Evolutionary conservation across 2,113 vertebrate genomes (phyloP), one percentile per base, ranked within the genome.

Genomic region (Diadophis punctatus): DNA sequence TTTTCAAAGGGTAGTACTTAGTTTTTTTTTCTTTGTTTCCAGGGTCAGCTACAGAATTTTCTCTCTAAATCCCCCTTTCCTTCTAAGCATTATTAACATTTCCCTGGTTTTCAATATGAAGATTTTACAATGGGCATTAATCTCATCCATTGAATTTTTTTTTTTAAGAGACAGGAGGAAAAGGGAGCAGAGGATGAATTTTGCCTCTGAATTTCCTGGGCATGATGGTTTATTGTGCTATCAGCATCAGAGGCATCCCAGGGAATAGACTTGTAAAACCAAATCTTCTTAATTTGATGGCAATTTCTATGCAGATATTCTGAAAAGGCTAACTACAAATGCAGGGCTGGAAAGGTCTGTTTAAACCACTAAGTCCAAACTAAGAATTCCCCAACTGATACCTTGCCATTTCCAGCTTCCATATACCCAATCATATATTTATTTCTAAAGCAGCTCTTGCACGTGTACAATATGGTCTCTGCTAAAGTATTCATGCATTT

Each of bases 1-100:
- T 86, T 95, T 94, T 96, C 95, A 96, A 95, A 93, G 94, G n/a
- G 23, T 92, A 93, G 92, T 93, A 48, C 0, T 96, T 96, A 93
- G 34, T n/a, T n/a, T 58, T 95, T 10, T 90, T 93, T 90, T 90
- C 23, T 93, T 95, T 96, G 95, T 94, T 53, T 92, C 74, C 18
- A 89, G 94, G 93, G 85, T 63, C 89, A 96, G 93, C 48, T 93
- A 80, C 84, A 88, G 87, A 95, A 87, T 95, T 96, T 91, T 92
- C 89, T 93, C 90, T 86, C 22, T 63, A 60, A 60, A 90, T 27
- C 5, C 51, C 86, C 20, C 56, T 90, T 86, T 43, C 56, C 34
- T 93, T 91, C 74, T 89, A 93, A 95, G 92, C 0, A 18, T 87
- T 93, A 93, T 92, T 94, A 96, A 91, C 43, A 87, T 49, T 91